Evolutionary conservation across 2,797 vertebrate genomes (phyloP).

Genomic region (Momotus momota): DNA sequence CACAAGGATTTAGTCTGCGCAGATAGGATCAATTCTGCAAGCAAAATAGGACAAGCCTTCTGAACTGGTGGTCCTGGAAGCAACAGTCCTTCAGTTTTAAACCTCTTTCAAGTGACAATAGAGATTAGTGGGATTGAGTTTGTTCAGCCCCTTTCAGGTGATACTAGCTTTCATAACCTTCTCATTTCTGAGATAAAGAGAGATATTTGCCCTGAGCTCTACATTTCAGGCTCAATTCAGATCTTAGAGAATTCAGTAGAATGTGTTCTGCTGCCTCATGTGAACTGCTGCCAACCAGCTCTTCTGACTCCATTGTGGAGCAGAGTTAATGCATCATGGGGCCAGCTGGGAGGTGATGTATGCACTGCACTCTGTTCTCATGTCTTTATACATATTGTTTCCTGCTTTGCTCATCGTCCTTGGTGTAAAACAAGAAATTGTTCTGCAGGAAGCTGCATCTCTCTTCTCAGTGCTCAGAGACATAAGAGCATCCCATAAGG

Average conservation of each 20-base stretch:
- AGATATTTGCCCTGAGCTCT: background rate
- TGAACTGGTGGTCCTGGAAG: background rate
- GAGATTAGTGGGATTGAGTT: background rate
- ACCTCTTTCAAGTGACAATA: background rate
- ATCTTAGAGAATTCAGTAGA: background rate
- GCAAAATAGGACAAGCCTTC: background rate
- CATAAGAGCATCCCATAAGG: background rate
- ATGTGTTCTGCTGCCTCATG: background rate
- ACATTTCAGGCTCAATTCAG: background rate
- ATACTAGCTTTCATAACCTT: background rate
- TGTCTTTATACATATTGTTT: background rate
- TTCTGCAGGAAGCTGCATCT: background rate
- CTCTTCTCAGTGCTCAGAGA: background rate
- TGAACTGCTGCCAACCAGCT: background rate
- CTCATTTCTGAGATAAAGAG: background rate
- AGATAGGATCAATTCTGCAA: background rate
- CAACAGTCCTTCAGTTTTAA: background rate
- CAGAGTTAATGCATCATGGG: background rate
- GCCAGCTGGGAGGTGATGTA: background rate
- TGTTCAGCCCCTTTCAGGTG: background rate
- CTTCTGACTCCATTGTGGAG: background rate
- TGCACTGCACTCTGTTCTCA: rapidly evolving
- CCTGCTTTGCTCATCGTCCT: background rate
- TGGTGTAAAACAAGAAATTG: background rate
- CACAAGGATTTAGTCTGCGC: background rate